These are phyloP conservation scores for Nasonia oneida DNA, from an alignment of 2,888 invertebrate species.

Conservation along the genomic window DNA sequence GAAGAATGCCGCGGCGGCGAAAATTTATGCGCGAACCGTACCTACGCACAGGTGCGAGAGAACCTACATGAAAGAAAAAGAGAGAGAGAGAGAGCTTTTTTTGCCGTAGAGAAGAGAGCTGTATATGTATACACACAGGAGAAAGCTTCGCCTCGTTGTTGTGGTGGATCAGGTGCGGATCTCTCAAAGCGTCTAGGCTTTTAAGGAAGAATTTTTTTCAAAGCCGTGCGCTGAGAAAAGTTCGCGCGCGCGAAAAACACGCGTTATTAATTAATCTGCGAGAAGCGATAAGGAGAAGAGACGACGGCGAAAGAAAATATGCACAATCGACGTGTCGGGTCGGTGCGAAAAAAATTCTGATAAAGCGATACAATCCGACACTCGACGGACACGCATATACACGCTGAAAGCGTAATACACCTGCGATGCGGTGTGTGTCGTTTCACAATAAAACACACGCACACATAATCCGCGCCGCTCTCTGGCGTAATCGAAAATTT, in stretches of 20 bases:
- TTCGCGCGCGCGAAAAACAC: too few species aligned
- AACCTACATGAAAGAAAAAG: background rate
- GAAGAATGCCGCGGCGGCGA: constrained; percentile 17
- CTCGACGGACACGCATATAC: background rate
- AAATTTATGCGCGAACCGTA: constrained; percentile 40
- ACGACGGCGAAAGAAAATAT: background rate
- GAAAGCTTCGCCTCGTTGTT: background rate
- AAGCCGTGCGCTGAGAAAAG: background rate
- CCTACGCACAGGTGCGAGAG: constrained; percentile 13
- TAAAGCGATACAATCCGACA: background rate
- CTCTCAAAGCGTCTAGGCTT: background rate
- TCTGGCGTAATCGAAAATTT: background rate
- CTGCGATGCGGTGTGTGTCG: background rate
- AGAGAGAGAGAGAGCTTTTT: background rate
- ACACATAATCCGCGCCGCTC: background rate
- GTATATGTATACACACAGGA: background rate
- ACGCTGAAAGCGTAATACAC: background rate
- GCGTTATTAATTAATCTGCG: background rate
- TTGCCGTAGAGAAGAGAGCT: background rate
- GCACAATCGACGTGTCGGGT: background rate
- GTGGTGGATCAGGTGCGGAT: background rate
- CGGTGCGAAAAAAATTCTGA: background rate
- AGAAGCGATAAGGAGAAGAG: background rate
- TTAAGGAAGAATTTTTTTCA: background rate
- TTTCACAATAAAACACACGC: background rate